Conservation (phyloP, 2,113 vertebrate genomes). For the Triplophysa tibetana region DNA sequence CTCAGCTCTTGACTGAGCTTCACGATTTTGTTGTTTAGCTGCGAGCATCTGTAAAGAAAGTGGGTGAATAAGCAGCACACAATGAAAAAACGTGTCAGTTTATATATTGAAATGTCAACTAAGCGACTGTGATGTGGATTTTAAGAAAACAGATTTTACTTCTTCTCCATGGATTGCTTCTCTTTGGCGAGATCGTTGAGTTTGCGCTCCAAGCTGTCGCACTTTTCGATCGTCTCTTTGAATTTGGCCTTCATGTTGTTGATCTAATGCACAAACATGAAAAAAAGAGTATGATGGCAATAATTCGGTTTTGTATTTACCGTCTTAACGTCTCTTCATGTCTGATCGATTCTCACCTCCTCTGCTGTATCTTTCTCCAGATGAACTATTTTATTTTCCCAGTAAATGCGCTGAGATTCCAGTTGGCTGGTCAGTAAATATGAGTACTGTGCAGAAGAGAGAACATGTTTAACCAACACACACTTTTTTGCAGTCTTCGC, state of each 20-base stretch:
- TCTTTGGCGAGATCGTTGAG: constrained; percentile 90
- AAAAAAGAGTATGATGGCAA: neutral
- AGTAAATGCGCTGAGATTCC: constrained; percentile 96
- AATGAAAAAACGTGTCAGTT: constrained; percentile 34
- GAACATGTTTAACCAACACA: neutral
- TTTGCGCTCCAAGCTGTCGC: constrained; percentile 89
- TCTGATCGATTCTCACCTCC: constrained; percentile 76
- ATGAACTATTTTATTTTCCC: constrained; percentile 98
- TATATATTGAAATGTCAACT: neutral
- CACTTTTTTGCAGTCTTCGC: too few species aligned
- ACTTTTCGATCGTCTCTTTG: constrained; percentile 98
- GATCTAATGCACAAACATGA: constrained; percentile 77
- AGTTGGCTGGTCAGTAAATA: constrained; percentile 96
- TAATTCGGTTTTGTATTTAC: neutral
- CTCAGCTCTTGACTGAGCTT: constrained; percentile 83
- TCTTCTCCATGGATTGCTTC: constrained; percentile 90
- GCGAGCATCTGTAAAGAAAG: constrained; percentile 77
- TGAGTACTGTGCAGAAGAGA: constrained; percentile 81
- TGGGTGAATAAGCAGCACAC: constrained; percentile 24
- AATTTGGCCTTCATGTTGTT: constrained; percentile 99
- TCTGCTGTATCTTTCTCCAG: constrained; percentile 96
- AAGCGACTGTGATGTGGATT: too few species aligned
- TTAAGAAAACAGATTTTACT: constrained; percentile 73
- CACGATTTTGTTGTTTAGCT: constrained; percentile 79
- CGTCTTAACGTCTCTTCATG: neutral